Conservation (phyloP, 1,140 invertebrate species). For the Platyscapa corneri region DNA sequence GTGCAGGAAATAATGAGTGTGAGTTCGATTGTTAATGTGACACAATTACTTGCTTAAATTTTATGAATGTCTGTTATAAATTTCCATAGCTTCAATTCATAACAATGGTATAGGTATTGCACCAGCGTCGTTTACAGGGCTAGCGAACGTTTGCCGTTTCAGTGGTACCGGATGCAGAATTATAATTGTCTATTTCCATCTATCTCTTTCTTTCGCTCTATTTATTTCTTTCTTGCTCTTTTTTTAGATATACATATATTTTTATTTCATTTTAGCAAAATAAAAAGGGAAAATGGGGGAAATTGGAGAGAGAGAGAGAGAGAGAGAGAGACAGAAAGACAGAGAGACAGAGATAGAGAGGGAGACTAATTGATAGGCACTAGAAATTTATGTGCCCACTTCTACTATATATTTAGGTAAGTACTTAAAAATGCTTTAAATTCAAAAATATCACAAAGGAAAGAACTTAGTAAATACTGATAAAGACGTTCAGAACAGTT, state of each 20-base stretch:
- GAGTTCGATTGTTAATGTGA: constrained; percentile 43
- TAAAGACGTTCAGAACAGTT: neutral
- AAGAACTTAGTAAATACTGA: neutral
- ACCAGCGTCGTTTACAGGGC: neutral
- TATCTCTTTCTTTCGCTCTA: neutral
- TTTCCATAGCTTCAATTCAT: constrained; percentile 5
- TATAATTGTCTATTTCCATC: constrained; percentile 24
- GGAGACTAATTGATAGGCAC: too few species aligned
- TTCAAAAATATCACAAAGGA: neutral
- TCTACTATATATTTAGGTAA: neutral
- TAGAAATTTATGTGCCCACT: neutral
- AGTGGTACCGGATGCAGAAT: neutral
- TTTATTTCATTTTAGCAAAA: neutral
- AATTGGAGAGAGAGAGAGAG: neutral
- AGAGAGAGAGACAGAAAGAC: neutral
- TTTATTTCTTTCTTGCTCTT: neutral
- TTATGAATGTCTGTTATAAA: constrained; percentile 49
- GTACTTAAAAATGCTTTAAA: neutral
- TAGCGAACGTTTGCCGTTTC: neutral
- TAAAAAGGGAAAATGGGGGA: neutral
- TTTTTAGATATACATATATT: neutral
- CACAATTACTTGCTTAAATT: constrained; percentile 65
- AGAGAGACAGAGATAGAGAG: neutral
- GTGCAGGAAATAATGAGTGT: neutral
- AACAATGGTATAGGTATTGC: neutral